Percentiles rank a stretch among this genome's conserved stretches.
Conservation (phyloP, 2,113 vertebrate genomes). For the Sialia sialis region DNA sequence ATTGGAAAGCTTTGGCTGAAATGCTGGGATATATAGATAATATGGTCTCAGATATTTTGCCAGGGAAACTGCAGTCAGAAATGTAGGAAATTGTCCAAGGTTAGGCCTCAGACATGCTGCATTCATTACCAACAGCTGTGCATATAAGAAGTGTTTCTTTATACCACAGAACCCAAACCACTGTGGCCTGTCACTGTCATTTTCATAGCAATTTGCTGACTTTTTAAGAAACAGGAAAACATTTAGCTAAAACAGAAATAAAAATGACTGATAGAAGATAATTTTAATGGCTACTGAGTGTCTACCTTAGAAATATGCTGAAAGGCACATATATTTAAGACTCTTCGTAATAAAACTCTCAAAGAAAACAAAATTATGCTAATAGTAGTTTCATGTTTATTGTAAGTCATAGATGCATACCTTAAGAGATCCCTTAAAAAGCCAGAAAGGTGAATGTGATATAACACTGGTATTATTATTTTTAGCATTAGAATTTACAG, state of each 20-base stretch:
- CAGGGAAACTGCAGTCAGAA: slow-evolving; percentile 69
- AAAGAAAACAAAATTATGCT: neutral
- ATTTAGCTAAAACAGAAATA: slow-evolving; percentile 39
- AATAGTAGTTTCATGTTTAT: neutral
- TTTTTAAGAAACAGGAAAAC: slow-evolving; percentile 58
- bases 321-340: neutral
- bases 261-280: slow-evolving; percentile 41
- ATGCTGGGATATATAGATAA: slow-evolving; percentile 49
- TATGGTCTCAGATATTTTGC: slow-evolving; percentile 59
- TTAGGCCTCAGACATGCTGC: slow-evolving; percentile 64
- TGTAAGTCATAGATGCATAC: neutral
- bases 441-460: neutral
- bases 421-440: neutral
- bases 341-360: neutral
- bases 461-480: neutral
- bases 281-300: slow-evolving; percentile 25
- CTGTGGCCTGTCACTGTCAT: slow-evolving; percentile 38
- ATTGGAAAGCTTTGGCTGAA: slow-evolving; percentile 64
- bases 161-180: slow-evolving; percentile 46
- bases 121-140: slow-evolving; percentile 72
- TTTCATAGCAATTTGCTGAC: slow-evolving; percentile 59
- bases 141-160: slow-evolving; percentile 53
- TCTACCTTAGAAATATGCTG: neutral
- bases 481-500: neutral
- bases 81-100: slow-evolving; percentile 69